These are phyloP conservation scores for Oxystoma pomonae DNA, from an alignment of 2,888 invertebrate species.

Conservation along the genomic window DNA sequence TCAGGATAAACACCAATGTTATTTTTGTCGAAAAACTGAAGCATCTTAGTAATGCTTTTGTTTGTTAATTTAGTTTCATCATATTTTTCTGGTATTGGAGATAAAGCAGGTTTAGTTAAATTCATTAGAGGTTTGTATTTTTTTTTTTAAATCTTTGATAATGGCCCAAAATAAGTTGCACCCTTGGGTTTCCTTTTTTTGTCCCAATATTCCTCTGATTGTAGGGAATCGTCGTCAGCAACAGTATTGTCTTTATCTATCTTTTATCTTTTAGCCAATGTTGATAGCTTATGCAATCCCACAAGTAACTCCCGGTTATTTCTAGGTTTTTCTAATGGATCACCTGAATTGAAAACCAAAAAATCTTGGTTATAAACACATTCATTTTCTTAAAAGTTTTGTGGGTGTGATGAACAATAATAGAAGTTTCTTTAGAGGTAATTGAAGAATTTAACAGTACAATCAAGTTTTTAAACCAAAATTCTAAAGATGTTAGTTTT, in stretches of 20 bases:
- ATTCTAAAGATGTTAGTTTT: neutral
- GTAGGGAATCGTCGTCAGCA: neutral
- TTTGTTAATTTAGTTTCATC: no score
- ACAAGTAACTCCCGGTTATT: constrained; percentile 2
- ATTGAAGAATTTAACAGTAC: neutral
- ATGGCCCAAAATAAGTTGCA: no score
- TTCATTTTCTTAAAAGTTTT: no score
- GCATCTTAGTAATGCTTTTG: no score
- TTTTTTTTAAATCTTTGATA: no score
- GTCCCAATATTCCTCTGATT: neutral
- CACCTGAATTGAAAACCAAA: neutral
- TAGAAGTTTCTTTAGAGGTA: neutral
- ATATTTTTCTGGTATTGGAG: no score
- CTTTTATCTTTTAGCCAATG: neutral
- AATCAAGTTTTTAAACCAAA: constrained; percentile 3
- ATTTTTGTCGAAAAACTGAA: no score
- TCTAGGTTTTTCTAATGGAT: neutral
- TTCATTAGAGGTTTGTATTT: no score
- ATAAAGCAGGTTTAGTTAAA: no score
- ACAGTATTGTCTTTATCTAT: neutral
- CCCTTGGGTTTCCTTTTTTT: constrained; percentile 5
- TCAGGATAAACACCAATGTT: no score
- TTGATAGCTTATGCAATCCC: neutral
- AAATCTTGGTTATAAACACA: neutral
- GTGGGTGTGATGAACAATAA: neutral